Evolutionary conservation across 2,797 vertebrate genomes (phyloP), one percentile per base, ranked within the genome.

Genomic region (Sphenodon punctatus): DNA sequence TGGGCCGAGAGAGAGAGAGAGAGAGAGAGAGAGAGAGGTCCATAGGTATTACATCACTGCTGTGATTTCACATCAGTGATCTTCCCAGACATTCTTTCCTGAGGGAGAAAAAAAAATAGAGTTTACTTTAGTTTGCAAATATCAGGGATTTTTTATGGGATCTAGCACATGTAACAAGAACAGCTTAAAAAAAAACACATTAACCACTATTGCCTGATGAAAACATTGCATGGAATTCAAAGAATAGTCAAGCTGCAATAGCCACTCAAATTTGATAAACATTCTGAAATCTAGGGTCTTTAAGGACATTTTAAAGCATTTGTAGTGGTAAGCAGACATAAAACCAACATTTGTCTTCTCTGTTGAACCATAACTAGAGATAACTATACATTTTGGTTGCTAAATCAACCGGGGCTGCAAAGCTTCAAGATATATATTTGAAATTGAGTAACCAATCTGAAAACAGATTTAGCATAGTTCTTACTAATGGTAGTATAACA

Each of bases 51-150:
- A 73, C 15, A 22, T 78, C 22, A 39, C 10, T 87, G 58, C 25
- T 82, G 34, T 83, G 49, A 63, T 60, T 76, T 83, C 41, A 42
- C 46, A 67, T 48, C 36, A 55, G 64, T 53, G 6, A 13, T 64
- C 39, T 80, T 84, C 32, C 36, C 36, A 55, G 53, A 56, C 4
- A 61, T 46, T 1, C 2, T 56, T 3, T 65, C 66, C 49, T 5
- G 11, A 76, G 76, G 72, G 81, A 19, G 1, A 25, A 73, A 30
- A 46, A 88, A 72, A 30, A 82, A 66, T 79, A 74, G n/a, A n/a
- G n/a, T n/a, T n/a, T n/a, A 59, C 6, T 74, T 82, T 34, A n/a
- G 25, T 70, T 78, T 88, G 46, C 86, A 81, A 87, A 90, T 89
- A 71, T 78, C 63, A 76, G 42, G 20, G 11, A 81, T 41, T 73